These are phyloP conservation scores for Alligator mississippiensis DNA, from an alignment of 2,113 vertebrate species.

Conservation along the genomic window DNA sequence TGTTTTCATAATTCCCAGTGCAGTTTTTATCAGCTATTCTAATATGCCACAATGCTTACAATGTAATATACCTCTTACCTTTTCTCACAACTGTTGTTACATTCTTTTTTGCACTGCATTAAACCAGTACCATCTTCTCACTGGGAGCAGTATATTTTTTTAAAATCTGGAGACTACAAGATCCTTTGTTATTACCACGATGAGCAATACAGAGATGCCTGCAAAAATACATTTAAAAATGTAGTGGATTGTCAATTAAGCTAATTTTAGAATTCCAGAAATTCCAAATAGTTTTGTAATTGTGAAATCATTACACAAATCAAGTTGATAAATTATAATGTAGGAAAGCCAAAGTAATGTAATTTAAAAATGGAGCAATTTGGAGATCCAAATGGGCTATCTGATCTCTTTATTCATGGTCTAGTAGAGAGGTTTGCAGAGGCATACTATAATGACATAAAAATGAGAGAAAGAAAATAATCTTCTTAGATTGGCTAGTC, in stretches of 20 bases:
- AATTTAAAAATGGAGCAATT: not conserved
- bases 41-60: not conserved
- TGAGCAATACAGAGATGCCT: not conserved
- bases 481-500: not conserved
- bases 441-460: not conserved
- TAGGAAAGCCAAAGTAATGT: not conserved
- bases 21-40: not conserved
- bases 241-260: not conserved
- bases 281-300: not conserved
- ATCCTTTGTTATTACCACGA: not conserved
- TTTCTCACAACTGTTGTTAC: not conserved
- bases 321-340: not conserved
- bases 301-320: not conserved
- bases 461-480: slow-evolving; percentile 37
- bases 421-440: not conserved
- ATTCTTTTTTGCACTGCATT: not conserved
- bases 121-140: not conserved
- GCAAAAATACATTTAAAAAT: not conserved
- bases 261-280: not conserved
- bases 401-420: not conserved
- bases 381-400: not conserved
- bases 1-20: not conserved
- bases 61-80: not conserved
- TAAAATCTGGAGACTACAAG: not conserved
- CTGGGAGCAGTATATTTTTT: not conserved